Evolutionary conservation across 2,797 vertebrate genomes (phyloP).

Genomic region (Dendrocincla tyrannina): DNA sequence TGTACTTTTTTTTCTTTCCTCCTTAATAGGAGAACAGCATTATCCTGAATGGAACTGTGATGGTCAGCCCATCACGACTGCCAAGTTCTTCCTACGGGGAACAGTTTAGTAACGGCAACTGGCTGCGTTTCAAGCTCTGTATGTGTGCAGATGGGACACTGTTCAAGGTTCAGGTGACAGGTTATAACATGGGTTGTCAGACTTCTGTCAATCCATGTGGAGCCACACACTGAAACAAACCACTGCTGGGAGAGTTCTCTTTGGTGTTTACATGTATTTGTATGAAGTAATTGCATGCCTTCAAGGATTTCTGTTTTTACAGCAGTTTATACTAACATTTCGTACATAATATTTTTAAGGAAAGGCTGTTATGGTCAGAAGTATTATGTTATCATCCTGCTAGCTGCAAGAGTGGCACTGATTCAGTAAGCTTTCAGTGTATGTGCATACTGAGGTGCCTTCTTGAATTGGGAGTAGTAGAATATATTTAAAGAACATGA

Average conservation of each 20-base stretch:
- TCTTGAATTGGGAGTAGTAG: neutral
- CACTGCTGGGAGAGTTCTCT: neutral
- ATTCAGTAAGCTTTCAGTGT: neutral
- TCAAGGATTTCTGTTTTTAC: slow-evolving; percentile 48
- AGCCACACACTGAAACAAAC: slow-evolving; percentile 73
- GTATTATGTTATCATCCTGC: neutral
- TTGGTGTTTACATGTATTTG: neutral
- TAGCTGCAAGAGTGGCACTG: neutral
- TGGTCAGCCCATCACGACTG: slow-evolving; percentile 88
- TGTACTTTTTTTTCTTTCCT: neutral
- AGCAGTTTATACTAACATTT: slow-evolving; percentile 50
- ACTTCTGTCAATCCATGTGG: slow-evolving; percentile 90
- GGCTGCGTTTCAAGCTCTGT: slow-evolving; percentile 95
- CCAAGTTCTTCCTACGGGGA: slow-evolving; percentile 84
- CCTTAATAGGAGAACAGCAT: slow-evolving; percentile 90
- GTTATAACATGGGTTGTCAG: slow-evolving; percentile 94
- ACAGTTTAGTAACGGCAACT: slow-evolving; percentile 79
- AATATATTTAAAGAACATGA: neutral
- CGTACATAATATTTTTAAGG: slow-evolving; percentile 14
- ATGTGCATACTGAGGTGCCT: neutral
- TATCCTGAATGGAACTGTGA: slow-evolving; percentile 92
- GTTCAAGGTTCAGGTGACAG: slow-evolving; percentile 92
- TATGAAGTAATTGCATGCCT: slow-evolving; percentile 59
- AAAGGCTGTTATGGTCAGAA: neutral
- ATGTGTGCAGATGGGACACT: slow-evolving; percentile 95